These are phyloP conservation scores for Halcyon chelicuti DNA, from an alignment of 2,797 vertebrate species.

Conservation along the genomic window DNA sequence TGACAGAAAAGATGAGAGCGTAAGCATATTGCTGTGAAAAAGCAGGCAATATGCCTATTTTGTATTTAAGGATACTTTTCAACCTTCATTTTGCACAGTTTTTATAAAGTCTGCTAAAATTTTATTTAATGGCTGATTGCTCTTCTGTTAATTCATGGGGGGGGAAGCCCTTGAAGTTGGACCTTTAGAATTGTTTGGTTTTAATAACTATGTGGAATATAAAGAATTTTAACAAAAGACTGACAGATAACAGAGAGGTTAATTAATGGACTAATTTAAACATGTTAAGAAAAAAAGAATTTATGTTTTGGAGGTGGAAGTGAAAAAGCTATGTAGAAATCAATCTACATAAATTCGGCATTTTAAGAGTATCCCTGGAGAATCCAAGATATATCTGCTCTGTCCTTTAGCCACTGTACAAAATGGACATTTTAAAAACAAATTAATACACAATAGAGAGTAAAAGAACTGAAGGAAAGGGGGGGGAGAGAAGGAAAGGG, in stretches of 20 bases:
- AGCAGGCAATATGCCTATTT: background rate
- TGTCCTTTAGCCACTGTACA: constrained; percentile 58
- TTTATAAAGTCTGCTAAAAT: background rate
- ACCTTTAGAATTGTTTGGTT: background rate
- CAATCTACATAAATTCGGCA: background rate
- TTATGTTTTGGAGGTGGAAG: background rate
- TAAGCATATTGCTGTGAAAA: background rate
- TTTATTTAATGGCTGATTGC: background rate
- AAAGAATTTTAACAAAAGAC: background rate
- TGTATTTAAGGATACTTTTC: background rate
- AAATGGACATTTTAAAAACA: constrained; percentile 52
- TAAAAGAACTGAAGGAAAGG: no score
- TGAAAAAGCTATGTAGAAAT: background rate
- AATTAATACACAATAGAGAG: constrained; percentile 17
- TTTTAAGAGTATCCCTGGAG: background rate
- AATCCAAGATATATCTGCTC: background rate
- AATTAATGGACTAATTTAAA: background rate
- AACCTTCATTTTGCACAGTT: constrained; percentile 70
- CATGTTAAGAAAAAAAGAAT: background rate
- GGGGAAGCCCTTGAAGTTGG: background rate
- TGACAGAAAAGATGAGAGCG: background rate
- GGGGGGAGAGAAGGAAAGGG: no score
- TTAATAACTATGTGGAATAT: background rate
- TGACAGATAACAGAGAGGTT: background rate
- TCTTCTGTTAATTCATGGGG: background rate